Conservation (phyloP, 2,113 vertebrate genomes). For the Desmodus rotundus region DNA sequence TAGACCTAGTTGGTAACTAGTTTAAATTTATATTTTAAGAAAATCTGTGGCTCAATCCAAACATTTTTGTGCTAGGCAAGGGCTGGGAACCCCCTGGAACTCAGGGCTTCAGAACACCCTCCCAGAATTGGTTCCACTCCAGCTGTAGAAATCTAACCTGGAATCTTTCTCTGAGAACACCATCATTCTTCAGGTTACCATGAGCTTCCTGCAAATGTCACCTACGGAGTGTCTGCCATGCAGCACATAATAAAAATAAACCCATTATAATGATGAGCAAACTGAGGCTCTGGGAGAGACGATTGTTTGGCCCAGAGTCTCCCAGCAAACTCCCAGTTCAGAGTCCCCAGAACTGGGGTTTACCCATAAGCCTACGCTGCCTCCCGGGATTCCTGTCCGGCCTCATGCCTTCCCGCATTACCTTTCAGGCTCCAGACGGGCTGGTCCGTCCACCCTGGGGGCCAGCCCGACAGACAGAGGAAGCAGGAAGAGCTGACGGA, state of each 20-base stretch:
- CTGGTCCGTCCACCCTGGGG: slow-evolving; percentile 71
- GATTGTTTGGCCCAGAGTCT: rapidly evolving
- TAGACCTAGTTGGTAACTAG: not conserved
- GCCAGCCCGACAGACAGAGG: slow-evolving; percentile 75
- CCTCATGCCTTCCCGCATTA: not conserved
- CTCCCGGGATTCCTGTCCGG: rapidly evolving
- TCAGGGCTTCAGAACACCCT: not conserved
- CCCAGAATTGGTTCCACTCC: not conserved
- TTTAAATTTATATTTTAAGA: not conserved
- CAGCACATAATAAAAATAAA: not conserved
- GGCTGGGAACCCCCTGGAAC: not conserved
- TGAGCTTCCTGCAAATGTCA: not conserved
- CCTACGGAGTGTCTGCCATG: rapidly evolving
- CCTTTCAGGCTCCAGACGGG: slow-evolving; percentile 75
- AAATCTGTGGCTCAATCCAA: not conserved
- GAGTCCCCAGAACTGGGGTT: no score
- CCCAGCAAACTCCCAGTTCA: not conserved
- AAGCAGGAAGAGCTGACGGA: slow-evolving; percentile 91
- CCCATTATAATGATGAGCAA: not conserved
- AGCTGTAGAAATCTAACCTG: no score
- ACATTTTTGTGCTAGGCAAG: not conserved
- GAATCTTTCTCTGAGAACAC: not conserved
- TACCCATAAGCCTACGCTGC: rapidly evolving
- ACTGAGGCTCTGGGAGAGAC: not conserved
- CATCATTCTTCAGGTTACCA: not conserved